Base-by-base conservation (phyloP, 2,888 invertebrate genomes). In the Polyommatus icarus region DNA sequence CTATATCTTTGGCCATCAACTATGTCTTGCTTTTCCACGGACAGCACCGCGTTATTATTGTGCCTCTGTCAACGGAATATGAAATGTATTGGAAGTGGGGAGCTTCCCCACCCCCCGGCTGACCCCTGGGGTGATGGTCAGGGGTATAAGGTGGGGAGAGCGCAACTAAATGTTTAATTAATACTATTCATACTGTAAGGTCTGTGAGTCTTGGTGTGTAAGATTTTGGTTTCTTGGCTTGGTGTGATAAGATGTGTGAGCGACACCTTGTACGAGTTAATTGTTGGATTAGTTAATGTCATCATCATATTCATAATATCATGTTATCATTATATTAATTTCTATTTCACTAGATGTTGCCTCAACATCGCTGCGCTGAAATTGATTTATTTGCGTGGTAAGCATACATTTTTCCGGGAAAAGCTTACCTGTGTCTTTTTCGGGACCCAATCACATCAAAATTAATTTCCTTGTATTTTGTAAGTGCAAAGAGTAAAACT, bases 51-150 rank as follows among this genome's bases (percentile, higher is more conserved):
- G 91, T 93, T 92, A 93, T 93, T 94, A 93, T 93, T 94, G 93
- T 90, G 92, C 93, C 92, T 91, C 93, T 93, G 94, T 94, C 94
- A 93, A 92, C 93, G 93, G 93, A 94, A 94, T 93, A 94, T 94
- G 93, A 94, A 94, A 93, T 94, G 93, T 94, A 93, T 94, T 93
- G 93, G 91, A 88, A 88, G 87, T 85, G 83, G 90, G 93, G 93
- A 92, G 92, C 88, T 84, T 83, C 86, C 46, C 84, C 88, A 79
- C 83, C 86, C 84, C 88, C 88, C 88, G 54, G 29, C 67, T 67
- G 67, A 67, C 67, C 67, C 91, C 91, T 89, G 89, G 87, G 88
- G 82, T 84, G 89, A 87, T 85, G 91, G 91, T 87, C 90, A 88
- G 86, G 87, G 87, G 88, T 85, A 77, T 79, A 80, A 83, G 81